These are phyloP conservation scores for Bacillus rossius DNA, from an alignment of 1,140 invertebrate genomes.

Conservation along the genomic window DNA sequence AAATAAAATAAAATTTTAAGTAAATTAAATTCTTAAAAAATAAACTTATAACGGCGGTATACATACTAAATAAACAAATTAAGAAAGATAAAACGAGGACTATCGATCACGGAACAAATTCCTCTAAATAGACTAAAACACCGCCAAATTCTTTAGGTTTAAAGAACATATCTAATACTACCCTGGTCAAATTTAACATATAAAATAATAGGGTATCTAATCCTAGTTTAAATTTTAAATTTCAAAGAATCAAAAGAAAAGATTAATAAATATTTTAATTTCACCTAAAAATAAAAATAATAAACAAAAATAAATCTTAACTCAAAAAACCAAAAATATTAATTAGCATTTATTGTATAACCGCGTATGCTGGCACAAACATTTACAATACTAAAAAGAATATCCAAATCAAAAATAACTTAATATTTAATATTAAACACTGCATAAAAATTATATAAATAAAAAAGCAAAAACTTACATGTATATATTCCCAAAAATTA, in stretches of 20 bases:
- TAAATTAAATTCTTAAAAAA: constrained; percentile 47
- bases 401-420: constrained; percentile 29
- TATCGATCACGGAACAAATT: constrained; percentile 53
- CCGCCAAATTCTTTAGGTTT: constrained; percentile 53
- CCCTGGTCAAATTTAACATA: constrained; percentile 38
- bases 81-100: constrained; percentile 48
- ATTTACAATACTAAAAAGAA: constrained; percentile 32
- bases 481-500: not conserved
- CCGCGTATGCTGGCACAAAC: constrained; percentile 53
- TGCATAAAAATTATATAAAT: constrained; percentile 7
- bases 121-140: constrained; percentile 51
- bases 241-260: constrained; percentile 35
- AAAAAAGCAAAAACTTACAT: not conserved
- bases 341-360: constrained; percentile 42
- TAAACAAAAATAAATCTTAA: constrained; percentile 29
- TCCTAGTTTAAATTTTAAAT: constrained; percentile 48
- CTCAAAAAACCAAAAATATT: constrained; percentile 29
- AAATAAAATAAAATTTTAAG: constrained; percentile 42
- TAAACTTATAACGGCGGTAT: constrained; percentile 50
- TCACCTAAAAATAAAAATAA: constrained; percentile 25
- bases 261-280: constrained; percentile 37
- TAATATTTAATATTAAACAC: constrained; percentile 25
- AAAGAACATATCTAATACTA: constrained; percentile 46
- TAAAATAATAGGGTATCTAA: constrained; percentile 60
- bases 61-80: constrained; percentile 43